Percentiles rank a stretch among this genome's conserved stretches.
Conservation (phyloP, 1,140 invertebrate genomes). For the Penaeus indicus region DNA sequence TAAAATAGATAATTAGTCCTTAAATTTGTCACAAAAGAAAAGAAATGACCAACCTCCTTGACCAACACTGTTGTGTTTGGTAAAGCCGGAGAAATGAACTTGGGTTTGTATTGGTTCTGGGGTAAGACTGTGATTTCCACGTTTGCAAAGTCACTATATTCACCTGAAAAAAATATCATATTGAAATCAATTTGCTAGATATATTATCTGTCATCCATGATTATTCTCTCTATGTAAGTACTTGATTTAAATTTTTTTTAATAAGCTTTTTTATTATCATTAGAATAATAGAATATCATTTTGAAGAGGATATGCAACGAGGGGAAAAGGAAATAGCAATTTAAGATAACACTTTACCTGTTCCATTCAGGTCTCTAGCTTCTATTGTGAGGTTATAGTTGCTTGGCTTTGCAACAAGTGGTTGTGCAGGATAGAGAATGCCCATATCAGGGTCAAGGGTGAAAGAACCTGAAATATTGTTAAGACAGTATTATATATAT, state of each 20-base stretch:
- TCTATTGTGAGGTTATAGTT: conserved; percentile 77
- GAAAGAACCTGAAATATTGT: conserved; percentile 72
- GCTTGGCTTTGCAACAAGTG: conserved; percentile 71
- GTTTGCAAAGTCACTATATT: conserved; percentile 78
- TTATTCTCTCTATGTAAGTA: too few relatives aligned
- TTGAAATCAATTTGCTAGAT: background rate
- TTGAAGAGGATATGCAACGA: background rate
- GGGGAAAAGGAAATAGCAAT: background rate
- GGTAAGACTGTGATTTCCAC: conserved; percentile 84
- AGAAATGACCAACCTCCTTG: conserved; percentile 41
- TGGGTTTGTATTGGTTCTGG: conserved; percentile 88
- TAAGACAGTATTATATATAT: background rate
- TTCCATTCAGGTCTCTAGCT: conserved; percentile 81
- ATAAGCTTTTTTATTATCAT: too few relatives aligned
- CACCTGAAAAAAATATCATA: conserved; percentile 67
- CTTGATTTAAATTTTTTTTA: too few relatives aligned
- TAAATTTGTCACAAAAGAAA: background rate
- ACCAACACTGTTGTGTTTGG: conserved; percentile 50
- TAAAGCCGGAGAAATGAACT: conserved; percentile 82
- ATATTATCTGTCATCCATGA: too few relatives aligned
- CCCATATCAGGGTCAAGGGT: conserved; percentile 80
- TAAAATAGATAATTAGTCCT: too few relatives aligned
- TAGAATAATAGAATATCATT: too few relatives aligned
- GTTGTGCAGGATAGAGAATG: conserved; percentile 82
- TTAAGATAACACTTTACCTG: conserved; percentile 68